Evolutionary conservation across 2,888 invertebrate species (phyloP), one percentile per base, ranked within the genome.

Genomic region (Drosophila crucigera): DNA sequence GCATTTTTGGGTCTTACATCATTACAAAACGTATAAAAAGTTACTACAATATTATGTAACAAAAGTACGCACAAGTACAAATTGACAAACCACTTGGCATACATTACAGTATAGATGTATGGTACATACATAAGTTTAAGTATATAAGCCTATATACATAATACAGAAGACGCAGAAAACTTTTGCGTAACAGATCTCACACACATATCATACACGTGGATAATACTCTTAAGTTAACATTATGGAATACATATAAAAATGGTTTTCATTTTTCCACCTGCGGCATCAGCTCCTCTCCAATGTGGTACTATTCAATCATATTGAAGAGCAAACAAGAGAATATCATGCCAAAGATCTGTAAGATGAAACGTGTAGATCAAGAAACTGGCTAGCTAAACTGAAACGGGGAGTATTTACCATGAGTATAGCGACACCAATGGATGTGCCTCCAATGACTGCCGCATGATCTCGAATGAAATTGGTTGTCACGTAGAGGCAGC

Each of bases 321-420:
- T 96, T 96, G 93, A 97, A 98, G 84, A 98, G 94, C 68, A 96
- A 96, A 92, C 97, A 97, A 4, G 98, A 96, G 92, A 98, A 96
- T 91, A 97, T 95, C 94, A 98, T 95, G 67, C 97, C 97, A 92
- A 98, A 94, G 81, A 98, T 94, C 97, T 98, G 95, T 73, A 95
- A 95, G 70, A 84, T 2, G 16, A 39, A 22, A 39, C 3, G 1
- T 16, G 19, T 10, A 3, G 9, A 37, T 31, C 6, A 16, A 9
- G 0, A 16, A 37, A 22, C 47, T 16, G 16, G 31, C 2, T 3
- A 41, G 3, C 14, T 37, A 9, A 19, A 19, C 3, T 25, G 25
- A 3, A 47, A 2, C 0, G 0, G 0, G 22, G 2, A 7, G 16
- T 16, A 39, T 92, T 94, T 94, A 97, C 98, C 97, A 98, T 97